A percentile compares a stretch with the other conserved stretches of the same genome.
Conservation (phyloP, 2,797 vertebrate genomes). For the Nasua narica region DNA sequence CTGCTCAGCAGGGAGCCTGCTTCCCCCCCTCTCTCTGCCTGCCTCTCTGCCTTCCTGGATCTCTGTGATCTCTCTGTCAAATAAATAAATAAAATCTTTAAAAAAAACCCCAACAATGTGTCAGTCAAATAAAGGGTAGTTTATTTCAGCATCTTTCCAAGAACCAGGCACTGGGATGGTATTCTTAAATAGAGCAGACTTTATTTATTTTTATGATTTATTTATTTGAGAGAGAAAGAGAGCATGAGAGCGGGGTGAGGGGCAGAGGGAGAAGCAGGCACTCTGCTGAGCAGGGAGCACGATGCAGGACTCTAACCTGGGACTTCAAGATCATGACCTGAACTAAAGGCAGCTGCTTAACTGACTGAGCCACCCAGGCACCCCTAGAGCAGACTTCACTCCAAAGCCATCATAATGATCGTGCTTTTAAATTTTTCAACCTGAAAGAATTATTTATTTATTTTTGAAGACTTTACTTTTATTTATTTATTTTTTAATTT, state of each 20-base stretch:
- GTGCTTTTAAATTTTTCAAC: not conserved
- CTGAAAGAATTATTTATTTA: not conserved
- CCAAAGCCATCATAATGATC: not conserved
- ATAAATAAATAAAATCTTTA: too few relatives aligned
- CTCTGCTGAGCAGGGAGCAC: not conserved
- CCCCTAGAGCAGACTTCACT: not conserved
- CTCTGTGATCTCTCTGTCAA: too few relatives aligned
- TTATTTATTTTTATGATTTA: not conserved
- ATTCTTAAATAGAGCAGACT: not conserved
- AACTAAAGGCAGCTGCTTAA: not conserved
- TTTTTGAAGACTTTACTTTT: too few relatives aligned
- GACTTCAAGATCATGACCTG: not conserved
- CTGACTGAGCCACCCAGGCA: not conserved
- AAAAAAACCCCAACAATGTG: not conserved
- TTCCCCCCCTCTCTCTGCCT: too few relatives aligned
- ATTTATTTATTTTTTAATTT: too few relatives aligned
- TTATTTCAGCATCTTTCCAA: not conserved
- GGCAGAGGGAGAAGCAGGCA: not conserved
- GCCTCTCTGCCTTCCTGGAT: too few relatives aligned
- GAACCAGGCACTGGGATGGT: too few relatives aligned
- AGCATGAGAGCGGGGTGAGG: not conserved
- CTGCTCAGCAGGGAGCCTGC: too few relatives aligned
- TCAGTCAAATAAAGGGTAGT: not conserved
- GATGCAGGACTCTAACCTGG: accelerated
- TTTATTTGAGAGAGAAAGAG: not conserved